phyloP scores from a whole-genome alignment of 2,888 invertebrate species.

The Crossocerus cetratus region DNA sequence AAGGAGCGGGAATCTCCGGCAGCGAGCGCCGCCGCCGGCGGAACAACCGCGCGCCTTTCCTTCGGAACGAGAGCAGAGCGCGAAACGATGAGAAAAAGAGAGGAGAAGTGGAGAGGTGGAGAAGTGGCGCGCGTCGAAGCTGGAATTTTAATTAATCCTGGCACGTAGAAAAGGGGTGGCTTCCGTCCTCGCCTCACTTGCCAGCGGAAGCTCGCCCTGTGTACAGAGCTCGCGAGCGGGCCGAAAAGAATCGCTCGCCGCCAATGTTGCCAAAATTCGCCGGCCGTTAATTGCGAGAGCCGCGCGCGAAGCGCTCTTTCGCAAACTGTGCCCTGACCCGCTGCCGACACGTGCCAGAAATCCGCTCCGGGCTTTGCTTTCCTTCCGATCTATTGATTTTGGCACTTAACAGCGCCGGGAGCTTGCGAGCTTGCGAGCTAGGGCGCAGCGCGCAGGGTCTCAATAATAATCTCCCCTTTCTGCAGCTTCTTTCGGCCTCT shows the following conservation, averaged over 20 bases:
- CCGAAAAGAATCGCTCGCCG: neutral
- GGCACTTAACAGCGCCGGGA: conserved; percentile 36
- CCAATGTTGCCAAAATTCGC: conserved; percentile 43
- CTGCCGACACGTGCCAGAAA: conserved; percentile 48
- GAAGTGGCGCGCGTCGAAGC: neutral
- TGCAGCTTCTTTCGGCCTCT: conserved; percentile 9
- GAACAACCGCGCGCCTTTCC: neutral
- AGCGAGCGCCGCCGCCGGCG: neutral
- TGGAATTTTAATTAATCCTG: conserved; percentile 9
- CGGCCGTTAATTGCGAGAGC: conserved; percentile 33
- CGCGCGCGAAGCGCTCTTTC: conserved; percentile 2
- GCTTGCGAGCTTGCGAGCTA: neutral
- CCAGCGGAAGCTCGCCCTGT: neutral
- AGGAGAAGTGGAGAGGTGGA: too few species aligned
- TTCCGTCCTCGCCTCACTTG: neutral
- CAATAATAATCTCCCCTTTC: conserved; percentile 13
- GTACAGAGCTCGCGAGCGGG: neutral
- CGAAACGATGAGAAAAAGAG: too few species aligned
- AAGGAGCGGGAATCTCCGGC: neutral
- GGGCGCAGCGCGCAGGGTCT: neutral
- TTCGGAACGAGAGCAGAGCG: too few species aligned
- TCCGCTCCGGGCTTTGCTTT: conserved; percentile 22
- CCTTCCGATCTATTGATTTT: conserved; percentile 44
- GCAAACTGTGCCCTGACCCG: conserved; percentile 17
- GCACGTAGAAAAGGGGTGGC: neutral